These are phyloP conservation scores for Poecilia gillii DNA, from an alignment of 2,797 vertebrate species.

Conservation along the genomic window DNA sequence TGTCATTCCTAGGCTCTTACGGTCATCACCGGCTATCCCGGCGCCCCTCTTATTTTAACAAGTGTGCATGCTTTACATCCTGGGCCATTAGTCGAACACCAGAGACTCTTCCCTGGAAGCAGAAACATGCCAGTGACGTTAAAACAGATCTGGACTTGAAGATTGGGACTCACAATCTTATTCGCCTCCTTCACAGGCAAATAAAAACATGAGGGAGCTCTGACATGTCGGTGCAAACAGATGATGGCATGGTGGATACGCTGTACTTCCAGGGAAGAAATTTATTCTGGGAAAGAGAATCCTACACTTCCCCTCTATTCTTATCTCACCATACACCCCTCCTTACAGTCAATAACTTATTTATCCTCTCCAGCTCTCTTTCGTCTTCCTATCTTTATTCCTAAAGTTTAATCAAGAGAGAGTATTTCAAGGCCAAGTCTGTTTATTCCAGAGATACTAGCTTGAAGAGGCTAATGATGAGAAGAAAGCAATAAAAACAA, in stretches of 20 bases:
- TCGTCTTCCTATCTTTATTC: conserved; percentile 8
- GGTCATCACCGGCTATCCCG: conserved; percentile 9
- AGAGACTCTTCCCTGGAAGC: conserved; percentile 46
- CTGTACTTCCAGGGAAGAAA: conserved; percentile 46
- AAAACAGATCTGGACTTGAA: conserved; percentile 37
- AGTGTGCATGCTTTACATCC: conserved; percentile 43
- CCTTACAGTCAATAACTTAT: conserved; percentile 11
- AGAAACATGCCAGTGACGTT: conserved; percentile 59
- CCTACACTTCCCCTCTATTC: conserved; percentile 54
- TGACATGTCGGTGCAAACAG: conserved; percentile 7
- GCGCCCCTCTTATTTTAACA: conserved; percentile 58
- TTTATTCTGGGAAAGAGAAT: conserved; percentile 74
- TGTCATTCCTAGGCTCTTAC: conserved; percentile 38
- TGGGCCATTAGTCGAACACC: conserved; percentile 27
- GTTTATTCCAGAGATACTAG: not conserved
- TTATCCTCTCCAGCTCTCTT: conserved; percentile 6
- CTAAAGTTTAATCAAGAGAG: not conserved
- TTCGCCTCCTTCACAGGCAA: not conserved
- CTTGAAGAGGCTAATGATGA: not conserved
- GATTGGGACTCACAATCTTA: conserved; percentile 14
- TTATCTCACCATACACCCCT: conserved; percentile 19
- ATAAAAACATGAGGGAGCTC: conserved; percentile 1
- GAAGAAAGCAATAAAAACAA: not conserved
- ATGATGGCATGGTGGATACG: conserved; percentile 22
- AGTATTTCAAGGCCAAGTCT: not conserved